Conservation (phyloP, 2,113 vertebrate genomes). For the Rhinoderma darwinii region DNA sequence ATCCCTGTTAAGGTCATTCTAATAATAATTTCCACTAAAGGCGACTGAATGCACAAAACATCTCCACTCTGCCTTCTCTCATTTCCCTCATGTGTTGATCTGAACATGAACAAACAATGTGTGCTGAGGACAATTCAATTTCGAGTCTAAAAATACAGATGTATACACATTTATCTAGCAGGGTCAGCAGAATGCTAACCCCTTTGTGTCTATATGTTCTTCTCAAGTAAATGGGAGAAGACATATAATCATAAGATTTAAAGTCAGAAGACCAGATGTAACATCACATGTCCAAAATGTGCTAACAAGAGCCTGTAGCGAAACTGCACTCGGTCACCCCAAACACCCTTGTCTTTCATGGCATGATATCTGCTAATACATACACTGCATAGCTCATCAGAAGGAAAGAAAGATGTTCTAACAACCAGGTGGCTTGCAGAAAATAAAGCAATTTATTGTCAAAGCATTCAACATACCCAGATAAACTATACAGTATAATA, state of each 20-base stretch:
- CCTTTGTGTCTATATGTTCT: slow-evolving; percentile 41
- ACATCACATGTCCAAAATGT: slow-evolving; percentile 40
- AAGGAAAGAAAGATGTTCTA: slow-evolving; percentile 60
- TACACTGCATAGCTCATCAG: background rate
- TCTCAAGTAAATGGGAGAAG: slow-evolving; percentile 39
- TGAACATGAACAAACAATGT: slow-evolving; percentile 17
- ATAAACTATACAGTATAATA: slow-evolving; percentile 98
- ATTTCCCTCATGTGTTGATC: slow-evolving; percentile 25
- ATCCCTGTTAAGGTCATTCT: slow-evolving; percentile 9
- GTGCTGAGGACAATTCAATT: slow-evolving; percentile 1
- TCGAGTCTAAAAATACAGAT: slow-evolving; percentile 14
- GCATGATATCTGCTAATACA: background rate
- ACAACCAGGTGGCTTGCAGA: slow-evolving; percentile 78
- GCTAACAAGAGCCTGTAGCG: slow-evolving; percentile 52
- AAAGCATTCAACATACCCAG: slow-evolving; percentile 98
- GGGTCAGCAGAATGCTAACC: slow-evolving; percentile 34
- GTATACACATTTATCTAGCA: slow-evolving; percentile 1
- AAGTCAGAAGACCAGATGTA: slow-evolving; percentile 48
- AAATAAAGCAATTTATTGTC: slow-evolving; percentile 99
- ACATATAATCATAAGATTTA: slow-evolving; percentile 55
- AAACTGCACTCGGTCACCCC: background rate
- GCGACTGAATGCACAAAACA: background rate
- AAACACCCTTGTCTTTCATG: background rate
- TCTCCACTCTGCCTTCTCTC: slow-evolving; percentile 17
- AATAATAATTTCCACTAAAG: slow-evolving; percentile 1